phyloP scores from a whole-genome alignment of 2,888 invertebrate genomes.

The Tetranychus truncatus region DNA sequence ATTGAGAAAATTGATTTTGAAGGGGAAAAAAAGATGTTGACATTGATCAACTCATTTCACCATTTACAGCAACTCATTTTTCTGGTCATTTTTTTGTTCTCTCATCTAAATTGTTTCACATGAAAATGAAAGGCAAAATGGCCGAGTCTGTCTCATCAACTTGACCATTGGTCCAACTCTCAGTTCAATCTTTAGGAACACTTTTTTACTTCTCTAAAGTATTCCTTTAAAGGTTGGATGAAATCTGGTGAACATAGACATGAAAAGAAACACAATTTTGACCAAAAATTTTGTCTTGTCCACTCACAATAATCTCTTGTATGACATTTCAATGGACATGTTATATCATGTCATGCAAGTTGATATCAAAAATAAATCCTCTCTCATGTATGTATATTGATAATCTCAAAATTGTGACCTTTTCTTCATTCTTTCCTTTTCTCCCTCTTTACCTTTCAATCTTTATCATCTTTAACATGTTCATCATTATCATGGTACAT shows the following conservation, averaged over 20 bases:
- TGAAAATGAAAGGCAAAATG: too few species aligned
- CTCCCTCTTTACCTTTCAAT: neutral
- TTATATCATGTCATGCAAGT: neutral
- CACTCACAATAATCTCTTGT: neutral
- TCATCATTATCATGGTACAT: neutral
- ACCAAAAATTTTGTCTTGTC: neutral
- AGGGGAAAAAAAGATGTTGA: neutral
- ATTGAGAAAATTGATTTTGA: neutral
- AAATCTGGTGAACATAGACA: neutral
- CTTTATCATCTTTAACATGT: neutral
- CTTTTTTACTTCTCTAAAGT: neutral
- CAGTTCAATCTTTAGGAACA: neutral
- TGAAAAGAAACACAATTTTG: neutral
- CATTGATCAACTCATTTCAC: neutral
- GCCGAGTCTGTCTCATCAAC: neutral
- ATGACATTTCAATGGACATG: neutral
- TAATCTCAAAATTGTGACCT: neutral
- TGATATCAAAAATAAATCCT: neutral
- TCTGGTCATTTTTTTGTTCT: too few species aligned
- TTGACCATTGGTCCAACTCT: neutral
- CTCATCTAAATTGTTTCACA: too few species aligned
- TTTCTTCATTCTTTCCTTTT: neutral
- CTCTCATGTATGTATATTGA: neutral
- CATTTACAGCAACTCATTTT: neutral
- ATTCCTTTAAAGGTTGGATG: neutral